Conservation (phyloP, 2,888 invertebrate genomes). For the Eucriotettix oculatus region DNA sequence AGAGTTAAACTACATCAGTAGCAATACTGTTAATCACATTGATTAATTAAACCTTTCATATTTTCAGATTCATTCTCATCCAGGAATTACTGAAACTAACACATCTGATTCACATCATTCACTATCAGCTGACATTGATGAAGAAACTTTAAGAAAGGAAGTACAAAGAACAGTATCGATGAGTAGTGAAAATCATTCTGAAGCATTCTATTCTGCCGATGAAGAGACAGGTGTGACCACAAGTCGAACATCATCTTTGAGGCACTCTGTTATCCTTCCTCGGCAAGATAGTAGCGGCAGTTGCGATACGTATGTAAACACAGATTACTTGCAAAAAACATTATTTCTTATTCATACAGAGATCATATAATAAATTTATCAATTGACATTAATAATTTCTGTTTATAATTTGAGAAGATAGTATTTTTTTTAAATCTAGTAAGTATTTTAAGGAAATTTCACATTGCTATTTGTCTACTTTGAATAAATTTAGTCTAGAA, state of each 20-base stretch:
- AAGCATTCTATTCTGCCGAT: slow-evolving; percentile 85
- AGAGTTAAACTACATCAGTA: background rate
- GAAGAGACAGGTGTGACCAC: slow-evolving; percentile 39
- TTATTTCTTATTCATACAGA: too few relatives aligned
- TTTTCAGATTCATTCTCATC: background rate
- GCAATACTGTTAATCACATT: background rate
- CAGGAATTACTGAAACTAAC: slow-evolving; percentile 24
- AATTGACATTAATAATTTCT: too few relatives aligned
- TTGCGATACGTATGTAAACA: background rate
- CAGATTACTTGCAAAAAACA: too few relatives aligned
- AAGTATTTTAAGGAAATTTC: too few relatives aligned
- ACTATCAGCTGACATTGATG: slow-evolving; percentile 10
- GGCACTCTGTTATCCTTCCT: slow-evolving; percentile 17
- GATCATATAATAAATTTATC: too few relatives aligned
- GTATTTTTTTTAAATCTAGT: too few relatives aligned
- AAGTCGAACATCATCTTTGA: slow-evolving; percentile 17
- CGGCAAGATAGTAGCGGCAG: slow-evolving; percentile 21
- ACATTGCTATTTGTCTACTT: too few relatives aligned
- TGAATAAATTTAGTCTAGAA: too few relatives aligned
- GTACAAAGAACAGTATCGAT: slow-evolving; percentile 72
- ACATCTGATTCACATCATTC: slow-evolving; percentile 47
- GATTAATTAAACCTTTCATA: background rate
- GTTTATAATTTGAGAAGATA: too few relatives aligned
- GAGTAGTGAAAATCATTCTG: slow-evolving; percentile 79
- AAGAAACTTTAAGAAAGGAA: slow-evolving; percentile 16